phyloP scores from a whole-genome alignment of 2,797 vertebrate species.

The Emydoidea blandingii region DNA sequence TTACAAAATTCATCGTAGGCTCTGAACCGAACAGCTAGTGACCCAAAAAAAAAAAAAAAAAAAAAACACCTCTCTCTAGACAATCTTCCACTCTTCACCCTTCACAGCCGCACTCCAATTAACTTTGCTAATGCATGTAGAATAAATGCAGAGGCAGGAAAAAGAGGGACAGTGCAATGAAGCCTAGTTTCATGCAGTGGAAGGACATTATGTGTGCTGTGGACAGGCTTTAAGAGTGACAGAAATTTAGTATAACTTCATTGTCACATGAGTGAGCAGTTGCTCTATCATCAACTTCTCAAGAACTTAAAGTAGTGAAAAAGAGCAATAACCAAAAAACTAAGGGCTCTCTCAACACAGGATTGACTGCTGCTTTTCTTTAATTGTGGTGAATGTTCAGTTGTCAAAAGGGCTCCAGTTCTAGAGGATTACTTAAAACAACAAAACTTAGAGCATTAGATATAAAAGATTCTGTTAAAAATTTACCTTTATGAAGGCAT shows the following conservation, averaged over 20 bases:
- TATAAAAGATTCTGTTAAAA: neutral
- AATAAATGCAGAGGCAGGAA: neutral
- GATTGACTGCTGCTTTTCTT: neutral
- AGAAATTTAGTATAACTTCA: slow-evolving; percentile 31
- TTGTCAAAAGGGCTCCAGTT: neutral
- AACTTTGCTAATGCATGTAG: neutral
- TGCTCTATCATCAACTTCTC: slow-evolving; percentile 24
- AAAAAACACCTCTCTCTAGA: neutral
- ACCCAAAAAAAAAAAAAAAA: slow-evolving; percentile 16
- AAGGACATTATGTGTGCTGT: neutral
- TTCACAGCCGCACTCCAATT: neutral
- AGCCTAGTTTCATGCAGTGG: neutral
- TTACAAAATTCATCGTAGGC: neutral
- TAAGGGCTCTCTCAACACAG: neutral
- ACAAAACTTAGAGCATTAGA: neutral
- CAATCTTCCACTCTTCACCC: neutral
- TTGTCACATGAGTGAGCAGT: slow-evolving; percentile 18
- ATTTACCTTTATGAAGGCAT: slow-evolving; percentile 95
- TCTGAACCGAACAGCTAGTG: slow-evolving; percentile 29
- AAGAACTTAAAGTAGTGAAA: slow-evolving; percentile 26
- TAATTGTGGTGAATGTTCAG: neutral
- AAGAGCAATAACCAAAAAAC: slow-evolving; percentile 33
- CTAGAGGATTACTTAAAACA: slow-evolving; percentile 24
- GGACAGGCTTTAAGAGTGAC: neutral
- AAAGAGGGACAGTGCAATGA: neutral